phyloP scores from a whole-genome alignment of 2,113 vertebrate species.

The Microcebus griseorufus region DNA sequence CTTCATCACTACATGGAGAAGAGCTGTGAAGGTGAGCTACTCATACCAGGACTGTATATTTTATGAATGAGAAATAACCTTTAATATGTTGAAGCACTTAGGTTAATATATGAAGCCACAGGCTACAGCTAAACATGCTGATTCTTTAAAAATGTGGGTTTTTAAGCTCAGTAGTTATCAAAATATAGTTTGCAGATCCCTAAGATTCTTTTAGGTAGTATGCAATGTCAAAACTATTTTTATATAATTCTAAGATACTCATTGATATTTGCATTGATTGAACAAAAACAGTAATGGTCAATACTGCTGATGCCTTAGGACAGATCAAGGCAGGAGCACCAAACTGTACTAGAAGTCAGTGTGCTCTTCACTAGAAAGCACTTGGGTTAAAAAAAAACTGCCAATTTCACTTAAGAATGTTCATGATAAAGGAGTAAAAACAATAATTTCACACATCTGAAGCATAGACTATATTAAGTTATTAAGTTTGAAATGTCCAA shows the following conservation, averaged over 20 bases:
- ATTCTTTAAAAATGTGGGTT: neutral
- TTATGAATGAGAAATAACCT: neutral
- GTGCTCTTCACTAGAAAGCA: neutral
- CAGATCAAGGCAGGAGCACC: neutral
- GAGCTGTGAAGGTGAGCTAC: neutral
- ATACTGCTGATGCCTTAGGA: neutral
- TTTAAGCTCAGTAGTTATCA: neutral
- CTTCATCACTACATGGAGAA: neutral
- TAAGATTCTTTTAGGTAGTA: neutral
- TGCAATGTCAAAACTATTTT: neutral
- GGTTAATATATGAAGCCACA: neutral
- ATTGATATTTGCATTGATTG: neutral
- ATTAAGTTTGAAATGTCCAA: too few relatives aligned
- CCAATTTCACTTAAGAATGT: neutral
- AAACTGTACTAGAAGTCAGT: neutral
- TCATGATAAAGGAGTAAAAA: neutral
- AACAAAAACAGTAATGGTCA: neutral
- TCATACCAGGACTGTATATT: neutral
- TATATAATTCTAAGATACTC: neutral
- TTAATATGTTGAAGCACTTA: neutral
- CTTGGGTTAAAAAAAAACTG: neutral
- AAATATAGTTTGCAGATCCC: neutral
- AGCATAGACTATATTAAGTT: neutral
- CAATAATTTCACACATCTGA: neutral
- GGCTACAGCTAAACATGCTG: neutral